Percentiles rank a stretch among this genome's conserved stretches.
phyloP scores from a whole-genome alignment of 2,888 invertebrate species.

The Pammene fasciana region DNA sequence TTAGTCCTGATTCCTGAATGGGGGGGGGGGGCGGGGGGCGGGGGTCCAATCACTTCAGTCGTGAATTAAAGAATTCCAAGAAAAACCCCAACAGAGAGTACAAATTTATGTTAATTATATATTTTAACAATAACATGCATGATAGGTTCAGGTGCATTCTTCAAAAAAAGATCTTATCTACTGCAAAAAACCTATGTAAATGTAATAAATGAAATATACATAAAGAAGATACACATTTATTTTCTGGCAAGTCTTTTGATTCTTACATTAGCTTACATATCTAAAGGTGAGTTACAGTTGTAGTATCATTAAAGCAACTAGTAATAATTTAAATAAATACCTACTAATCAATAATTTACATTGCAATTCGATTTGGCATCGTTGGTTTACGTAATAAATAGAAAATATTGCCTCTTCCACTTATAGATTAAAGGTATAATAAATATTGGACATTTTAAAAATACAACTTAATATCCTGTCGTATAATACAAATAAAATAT shows the following conservation, averaged over 20 bases:
- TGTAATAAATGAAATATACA: slow-evolving; percentile 32
- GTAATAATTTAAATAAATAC: slow-evolving; percentile 35
- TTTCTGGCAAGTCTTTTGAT: slow-evolving; percentile 61
- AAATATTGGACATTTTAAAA: slow-evolving; percentile 28
- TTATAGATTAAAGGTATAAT: slow-evolving; percentile 37
- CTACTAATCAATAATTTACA: slow-evolving; percentile 47
- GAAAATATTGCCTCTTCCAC: slow-evolving; percentile 42
- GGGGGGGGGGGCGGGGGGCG: no score
- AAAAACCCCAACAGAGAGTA: no score
- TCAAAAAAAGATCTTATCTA: no score
- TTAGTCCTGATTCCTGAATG: no score
- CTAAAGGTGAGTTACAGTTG: slow-evolving; percentile 42
- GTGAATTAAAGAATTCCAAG: no score
- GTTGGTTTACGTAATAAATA: slow-evolving; percentile 54
- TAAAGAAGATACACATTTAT: slow-evolving; percentile 46
- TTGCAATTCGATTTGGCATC: slow-evolving; percentile 71
- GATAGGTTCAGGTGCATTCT: no score
- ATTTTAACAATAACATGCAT: no score
- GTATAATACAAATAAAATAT: background rate
- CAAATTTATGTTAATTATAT: no score
- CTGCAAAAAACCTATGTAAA: background rate
- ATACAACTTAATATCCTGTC: slow-evolving; percentile 7
- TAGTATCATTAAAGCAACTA: slow-evolving; percentile 40
- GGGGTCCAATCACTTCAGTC: no score
- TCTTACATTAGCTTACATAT: slow-evolving; percentile 37